These are phyloP conservation scores for Drosophila ogumai DNA, from an alignment of 1,140 invertebrate species.

Conservation along the genomic window DNA sequence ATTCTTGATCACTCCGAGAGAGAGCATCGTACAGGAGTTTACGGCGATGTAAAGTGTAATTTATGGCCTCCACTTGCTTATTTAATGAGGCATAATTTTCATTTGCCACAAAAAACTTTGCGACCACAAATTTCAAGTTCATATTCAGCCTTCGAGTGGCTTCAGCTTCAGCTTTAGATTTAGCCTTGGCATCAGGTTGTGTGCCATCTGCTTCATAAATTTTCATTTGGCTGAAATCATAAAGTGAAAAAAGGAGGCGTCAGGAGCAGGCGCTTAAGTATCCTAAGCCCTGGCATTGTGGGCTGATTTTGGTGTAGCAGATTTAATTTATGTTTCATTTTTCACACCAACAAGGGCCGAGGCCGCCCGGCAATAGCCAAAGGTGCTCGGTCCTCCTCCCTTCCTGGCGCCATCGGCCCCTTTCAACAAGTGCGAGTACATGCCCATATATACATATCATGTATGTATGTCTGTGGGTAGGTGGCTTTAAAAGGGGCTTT, in stretches of 20 bases:
- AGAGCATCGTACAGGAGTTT: not conserved
- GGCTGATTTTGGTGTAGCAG: conserved; percentile 46
- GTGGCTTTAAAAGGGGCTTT: conserved; percentile 35
- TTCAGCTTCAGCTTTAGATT: conserved; percentile 29
- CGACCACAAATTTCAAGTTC: conserved; percentile 55
- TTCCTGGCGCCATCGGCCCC: conserved; percentile 8
- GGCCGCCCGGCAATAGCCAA: conserved; percentile 41
- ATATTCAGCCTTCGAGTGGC: conserved; percentile 52
- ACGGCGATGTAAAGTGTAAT: conserved; percentile 46
- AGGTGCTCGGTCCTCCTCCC: conserved; percentile 30
- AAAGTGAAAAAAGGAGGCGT: conserved; percentile 37
- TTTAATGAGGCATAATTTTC: conserved; percentile 77
- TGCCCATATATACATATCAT: conserved; percentile 10
- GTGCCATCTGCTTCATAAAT: conserved; percentile 71
- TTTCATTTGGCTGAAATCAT: conserved; percentile 70
- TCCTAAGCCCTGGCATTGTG: conserved; percentile 50
- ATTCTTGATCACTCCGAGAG: conserved; percentile 1
- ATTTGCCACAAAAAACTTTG: conserved; percentile 67
- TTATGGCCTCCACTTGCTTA: conserved; percentile 47
- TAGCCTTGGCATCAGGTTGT: conserved; percentile 41
- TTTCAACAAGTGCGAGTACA: conserved; percentile 40
- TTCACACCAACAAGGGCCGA: conserved; percentile 42
- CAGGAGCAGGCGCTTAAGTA: conserved; percentile 33
- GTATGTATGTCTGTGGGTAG: conserved; percentile 1
- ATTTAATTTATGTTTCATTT: conserved; percentile 66